phyloP scores from a whole-genome alignment of 2,888 invertebrate species.

The Tenthredo amoena region DNA sequence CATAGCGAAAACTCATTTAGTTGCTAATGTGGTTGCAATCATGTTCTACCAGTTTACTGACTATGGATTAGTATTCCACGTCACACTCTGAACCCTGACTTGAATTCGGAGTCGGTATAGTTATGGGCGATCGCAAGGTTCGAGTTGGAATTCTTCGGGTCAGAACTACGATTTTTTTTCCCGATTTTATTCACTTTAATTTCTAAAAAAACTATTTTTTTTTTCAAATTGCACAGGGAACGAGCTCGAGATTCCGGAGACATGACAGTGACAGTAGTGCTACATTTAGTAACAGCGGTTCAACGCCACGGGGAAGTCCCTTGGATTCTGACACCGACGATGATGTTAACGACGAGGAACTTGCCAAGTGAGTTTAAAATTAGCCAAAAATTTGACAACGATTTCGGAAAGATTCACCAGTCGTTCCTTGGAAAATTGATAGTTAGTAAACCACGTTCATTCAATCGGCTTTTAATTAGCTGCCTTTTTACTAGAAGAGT shows the following conservation, averaged over 20 bases:
- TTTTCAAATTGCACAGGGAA: slow-evolving; percentile 59
- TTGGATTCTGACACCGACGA: slow-evolving; percentile 76
- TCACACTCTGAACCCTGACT: neutral
- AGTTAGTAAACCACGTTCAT: neutral
- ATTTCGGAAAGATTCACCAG: neutral
- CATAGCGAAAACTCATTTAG: neutral
- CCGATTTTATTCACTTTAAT: neutral
- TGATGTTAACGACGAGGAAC: slow-evolving; percentile 73
- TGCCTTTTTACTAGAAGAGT: neutral
- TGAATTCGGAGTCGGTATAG: neutral
- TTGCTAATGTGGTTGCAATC: neutral
- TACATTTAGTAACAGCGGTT: slow-evolving; percentile 78
- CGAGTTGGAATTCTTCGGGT: neutral
- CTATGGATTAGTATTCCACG: neutral
- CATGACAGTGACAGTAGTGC: slow-evolving; percentile 77
- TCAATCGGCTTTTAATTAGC: neutral
- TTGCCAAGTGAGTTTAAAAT: slow-evolving; percentile 70
- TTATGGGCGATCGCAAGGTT: neutral
- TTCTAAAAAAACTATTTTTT: neutral
- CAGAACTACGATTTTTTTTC: neutral
- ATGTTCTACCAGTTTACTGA: slow-evolving; percentile 11
- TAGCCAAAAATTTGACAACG: neutral
- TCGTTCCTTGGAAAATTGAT: neutral
- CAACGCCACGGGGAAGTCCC: slow-evolving; percentile 75
- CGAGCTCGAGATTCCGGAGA: slow-evolving; percentile 67